Conservation (phyloP, 2,113 vertebrate species). For the Phrynosoma platyrhinos region DNA sequence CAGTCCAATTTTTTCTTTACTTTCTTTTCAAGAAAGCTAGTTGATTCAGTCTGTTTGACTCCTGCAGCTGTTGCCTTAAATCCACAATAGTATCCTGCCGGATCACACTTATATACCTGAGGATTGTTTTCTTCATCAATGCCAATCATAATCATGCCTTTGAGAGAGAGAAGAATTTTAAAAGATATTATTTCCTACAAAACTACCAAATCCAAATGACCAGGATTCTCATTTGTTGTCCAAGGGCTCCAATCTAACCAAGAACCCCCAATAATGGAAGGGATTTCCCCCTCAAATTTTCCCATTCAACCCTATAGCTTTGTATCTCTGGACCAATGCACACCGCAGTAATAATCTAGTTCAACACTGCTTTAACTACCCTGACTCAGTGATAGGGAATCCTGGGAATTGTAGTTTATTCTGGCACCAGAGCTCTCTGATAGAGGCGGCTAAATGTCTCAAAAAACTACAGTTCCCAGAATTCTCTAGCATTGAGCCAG, state of each 20-base stretch:
- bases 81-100: conserved; percentile 97
- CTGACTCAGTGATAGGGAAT: too few relatives aligned
- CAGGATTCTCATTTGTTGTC: not conserved
- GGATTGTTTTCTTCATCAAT: conserved; percentile 93
- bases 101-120: conserved; percentile 98
- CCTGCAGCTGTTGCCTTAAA: conserved; percentile 98
- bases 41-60: conserved; percentile 98
- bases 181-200: not conserved
- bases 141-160: conserved; percentile 98
- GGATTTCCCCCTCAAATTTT: too few relatives aligned
- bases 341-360: too few relatives aligned
- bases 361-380: too few relatives aligned
- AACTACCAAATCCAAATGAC: conserved; percentile 51
- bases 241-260: not conserved
- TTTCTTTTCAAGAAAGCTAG: conserved; percentile 99
- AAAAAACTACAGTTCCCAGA: too few relatives aligned
- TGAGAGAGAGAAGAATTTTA: conserved; percentile 37
- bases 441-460: too few relatives aligned
- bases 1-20: conserved; percentile 99
- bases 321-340: not conserved
- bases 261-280: not conserved
- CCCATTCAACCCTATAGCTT: not conserved
- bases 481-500: too few relatives aligned
- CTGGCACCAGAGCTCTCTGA: too few relatives aligned
- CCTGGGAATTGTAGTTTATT: too few relatives aligned